Evolutionary conservation across 2,113 vertebrate genomes (phyloP), one percentile per base, ranked within the genome.

Genomic region (Pluvialis apricaria): DNA sequence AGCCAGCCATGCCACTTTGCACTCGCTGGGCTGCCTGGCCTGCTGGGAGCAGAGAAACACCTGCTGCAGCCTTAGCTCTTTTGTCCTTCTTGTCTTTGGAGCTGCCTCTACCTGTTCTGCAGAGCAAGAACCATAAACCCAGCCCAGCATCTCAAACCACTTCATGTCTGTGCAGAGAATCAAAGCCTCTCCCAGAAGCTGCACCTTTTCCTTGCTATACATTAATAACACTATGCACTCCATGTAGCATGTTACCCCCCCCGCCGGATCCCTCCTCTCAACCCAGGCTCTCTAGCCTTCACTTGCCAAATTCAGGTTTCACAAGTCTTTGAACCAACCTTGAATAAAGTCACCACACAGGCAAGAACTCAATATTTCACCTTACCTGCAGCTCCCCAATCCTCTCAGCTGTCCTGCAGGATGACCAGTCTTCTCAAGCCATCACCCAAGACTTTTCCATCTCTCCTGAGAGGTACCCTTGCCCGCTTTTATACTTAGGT

Each of bases 181-280:
- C n/a, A 68, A 51, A 64, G 25, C 5, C 15, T 76, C 20, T 66
- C 55, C 19, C 17, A 25, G 5, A 75, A 87, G 19, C 24, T 16
- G 2, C 32, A 44, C 13, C 8, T 66, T 82, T 66, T 49, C 45
- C 62, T 82, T 64, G 11, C 29, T 55, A 3, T n/a, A 5, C 8
- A 13, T 57, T 34, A 49, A 26, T 34, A 58, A 9, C 17, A 45
- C 19, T 21, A 7, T 5, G 8, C 5, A 31, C 4, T 34, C 18
- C 8, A 8, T 0, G 0, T 2, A 72, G 16, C 0, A 2, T 4
- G 5, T 2, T 28, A 15, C 18, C 24, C 17, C 28, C 52, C 52
- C 1, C 5, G 16, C 38, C 36, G 5, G 6, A 8, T 47, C 44
- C 6, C 28, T 57, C 44, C 5, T 79, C 45, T 86, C 57, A 60